Percentiles rank a stretch among this genome's conserved stretches.
Evolutionary conservation across 2,888 invertebrate species (phyloP).

Genomic region (Oscheius onirici): DNA sequence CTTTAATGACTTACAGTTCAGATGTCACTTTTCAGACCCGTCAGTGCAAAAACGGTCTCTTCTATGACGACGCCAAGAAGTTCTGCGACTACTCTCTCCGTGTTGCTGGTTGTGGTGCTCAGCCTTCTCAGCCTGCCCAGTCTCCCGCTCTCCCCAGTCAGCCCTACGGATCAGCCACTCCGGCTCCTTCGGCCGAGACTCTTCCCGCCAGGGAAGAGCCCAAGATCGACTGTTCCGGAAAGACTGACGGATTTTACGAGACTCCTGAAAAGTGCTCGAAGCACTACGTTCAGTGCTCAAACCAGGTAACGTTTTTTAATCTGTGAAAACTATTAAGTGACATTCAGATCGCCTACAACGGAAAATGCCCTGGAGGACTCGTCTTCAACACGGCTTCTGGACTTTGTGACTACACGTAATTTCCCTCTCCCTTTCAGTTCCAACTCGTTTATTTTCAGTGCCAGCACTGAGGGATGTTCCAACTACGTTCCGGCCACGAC

Average conservation of each 20-base stretch:
- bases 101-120: neutral
- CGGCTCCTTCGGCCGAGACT: neutral
- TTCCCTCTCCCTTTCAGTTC: neutral
- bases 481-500: neutral
- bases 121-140: neutral
- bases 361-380: neutral
- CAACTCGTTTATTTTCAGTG: neutral
- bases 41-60: neutral
- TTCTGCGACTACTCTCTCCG: conserved; percentile 7
- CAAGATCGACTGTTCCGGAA: neutral
- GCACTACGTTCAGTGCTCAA: neutral
- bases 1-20: too few relatives aligned
- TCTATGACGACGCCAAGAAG: neutral
- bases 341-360: neutral
- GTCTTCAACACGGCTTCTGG: neutral
- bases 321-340: too few relatives aligned
- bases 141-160: neutral
- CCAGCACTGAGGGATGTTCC: neutral
- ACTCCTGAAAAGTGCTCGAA: neutral
- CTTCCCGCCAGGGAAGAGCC: neutral
- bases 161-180: neutral
- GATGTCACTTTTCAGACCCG: too few relatives aligned
- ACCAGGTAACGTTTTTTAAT: neutral
- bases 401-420: conserved; percentile 16
- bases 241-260: conserved; percentile 13